Evolutionary conservation across 2,888 invertebrate genomes (phyloP), one percentile per base, ranked within the genome.

Genomic region (Blera fallax): DNA sequence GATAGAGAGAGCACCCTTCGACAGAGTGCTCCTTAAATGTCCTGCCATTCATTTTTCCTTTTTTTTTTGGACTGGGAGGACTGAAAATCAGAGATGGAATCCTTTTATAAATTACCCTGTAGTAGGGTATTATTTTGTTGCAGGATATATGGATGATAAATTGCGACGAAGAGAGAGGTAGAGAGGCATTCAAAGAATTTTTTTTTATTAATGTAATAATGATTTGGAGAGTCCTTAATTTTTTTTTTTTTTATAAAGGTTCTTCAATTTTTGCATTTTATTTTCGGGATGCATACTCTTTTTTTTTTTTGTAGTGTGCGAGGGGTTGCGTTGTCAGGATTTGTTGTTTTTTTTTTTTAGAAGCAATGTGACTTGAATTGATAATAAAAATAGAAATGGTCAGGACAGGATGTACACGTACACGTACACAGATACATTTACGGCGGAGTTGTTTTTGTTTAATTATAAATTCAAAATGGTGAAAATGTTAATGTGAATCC

Each of bases 381-480:
- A 69, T 67, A 76, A 76, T 65, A 37, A 52, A 21, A 56, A 58
- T 37, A 48, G 64, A 37, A 45, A 48, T 24, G 21, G 58, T 50
- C 3, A n/a, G 34, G 8, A 73, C 64, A 64, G 52, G 54, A 52
- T 52, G 18, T 21, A 16, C n/a, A 14, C 14, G 11, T 3, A 37
- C n/a, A n/a, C 8, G 7, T 8, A 14, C 70, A 14, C 32, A 16
- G 14, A 56, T 54, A 52, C 34, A 34, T 18, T 11, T 43, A 27
- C 45, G 56, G 21, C 32, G n/a, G 21, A 52, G 10, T 74, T 76
- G 70, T 40, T 65, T 70, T 52, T 58, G 65, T 72, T 77, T 77
- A 72, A 83, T 83, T 83, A 77, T 83, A 45, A 72, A 83, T 83
- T 77, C 82, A 83, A 83, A 83, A 83, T 83, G 82, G 82, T 72